A percentile compares a stretch with the other conserved stretches of the same genome.
Evolutionary conservation across 2,797 vertebrate genomes (phyloP).

Genomic region (Crax fasciolata): DNA sequence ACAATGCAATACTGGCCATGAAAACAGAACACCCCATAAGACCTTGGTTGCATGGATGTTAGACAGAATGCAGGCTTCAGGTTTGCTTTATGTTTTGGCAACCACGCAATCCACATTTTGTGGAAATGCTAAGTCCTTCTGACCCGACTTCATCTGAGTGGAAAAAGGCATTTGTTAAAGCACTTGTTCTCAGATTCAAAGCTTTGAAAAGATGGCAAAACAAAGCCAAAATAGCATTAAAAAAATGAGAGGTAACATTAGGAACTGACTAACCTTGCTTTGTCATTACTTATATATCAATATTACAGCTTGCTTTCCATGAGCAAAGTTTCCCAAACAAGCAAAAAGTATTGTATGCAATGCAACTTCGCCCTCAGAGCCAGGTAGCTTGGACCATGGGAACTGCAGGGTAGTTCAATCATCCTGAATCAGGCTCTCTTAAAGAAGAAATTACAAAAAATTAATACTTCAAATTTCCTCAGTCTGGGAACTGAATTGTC

Average conservation of each 20-base stretch:
- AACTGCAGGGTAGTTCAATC: neutral
- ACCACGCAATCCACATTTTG: neutral
- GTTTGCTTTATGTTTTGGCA: neutral
- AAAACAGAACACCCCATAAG: neutral
- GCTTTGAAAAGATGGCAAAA: neutral
- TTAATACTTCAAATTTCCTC: slow-evolving; percentile 66
- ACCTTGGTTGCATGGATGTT: neutral
- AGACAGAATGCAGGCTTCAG: neutral
- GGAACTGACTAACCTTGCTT: neutral
- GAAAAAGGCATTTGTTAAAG: neutral
- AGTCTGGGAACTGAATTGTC: slow-evolving; percentile 73
- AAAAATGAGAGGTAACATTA: neutral
- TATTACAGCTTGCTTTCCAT: neutral
- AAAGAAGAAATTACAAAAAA: slow-evolving; percentile 45
- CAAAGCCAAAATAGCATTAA: neutral
- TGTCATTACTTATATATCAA: neutral
- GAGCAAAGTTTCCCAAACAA: neutral
- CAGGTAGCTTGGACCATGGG: slow-evolving; percentile 12
- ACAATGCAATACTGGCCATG: neutral
- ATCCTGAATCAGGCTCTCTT: neutral
- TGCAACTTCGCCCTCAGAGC: neutral
- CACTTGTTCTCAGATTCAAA: neutral
- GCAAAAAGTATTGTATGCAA: neutral
- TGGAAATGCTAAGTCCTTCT: neutral
- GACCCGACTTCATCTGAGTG: neutral